Evolutionary conservation across 2,888 invertebrate species (phyloP).

Genomic region (Cephonodes hylas): DNA sequence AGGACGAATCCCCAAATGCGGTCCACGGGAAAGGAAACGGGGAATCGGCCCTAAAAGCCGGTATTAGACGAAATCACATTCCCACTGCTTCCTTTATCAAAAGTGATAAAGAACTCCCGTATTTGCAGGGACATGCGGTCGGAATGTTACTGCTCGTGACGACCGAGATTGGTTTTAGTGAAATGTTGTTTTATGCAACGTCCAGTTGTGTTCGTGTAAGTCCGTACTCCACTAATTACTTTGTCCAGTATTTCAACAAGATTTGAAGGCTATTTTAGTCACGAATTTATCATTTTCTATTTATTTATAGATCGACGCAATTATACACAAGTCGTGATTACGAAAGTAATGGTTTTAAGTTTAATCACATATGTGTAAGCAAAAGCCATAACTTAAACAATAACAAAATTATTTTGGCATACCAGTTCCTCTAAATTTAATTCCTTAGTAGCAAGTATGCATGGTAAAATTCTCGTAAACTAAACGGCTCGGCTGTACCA

Average conservation of each 20-base stretch:
- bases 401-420: no score
- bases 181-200: not conserved
- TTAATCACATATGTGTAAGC: no score
- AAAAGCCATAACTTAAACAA: no score
- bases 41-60: conserved; percentile 43
- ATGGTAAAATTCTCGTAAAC: not conserved
- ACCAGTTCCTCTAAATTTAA: no score
- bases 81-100: conserved; percentile 44
- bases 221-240: not conserved
- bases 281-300: not conserved
- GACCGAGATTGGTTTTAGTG: not conserved
- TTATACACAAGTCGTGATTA: not conserved
- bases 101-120: conserved; percentile 45
- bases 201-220: conserved; percentile 8
- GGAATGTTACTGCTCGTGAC: conserved; percentile 36
- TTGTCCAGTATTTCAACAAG: not conserved
- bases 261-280: not conserved
- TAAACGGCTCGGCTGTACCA: conserved; percentile 25
- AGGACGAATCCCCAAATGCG: conserved; percentile 40
- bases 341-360: no score
- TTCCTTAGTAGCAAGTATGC: not conserved
- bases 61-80: conserved; percentile 57
- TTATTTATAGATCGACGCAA: not conserved
- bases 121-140: conserved; percentile 37
- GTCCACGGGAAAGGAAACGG: conserved; percentile 43